Percentiles rank a stretch among this genome's conserved stretches.
These are phyloP conservation scores for Trichomalopsis sarcophagae DNA, from an alignment of 1,140 invertebrate species.

Conservation along the genomic window DNA sequence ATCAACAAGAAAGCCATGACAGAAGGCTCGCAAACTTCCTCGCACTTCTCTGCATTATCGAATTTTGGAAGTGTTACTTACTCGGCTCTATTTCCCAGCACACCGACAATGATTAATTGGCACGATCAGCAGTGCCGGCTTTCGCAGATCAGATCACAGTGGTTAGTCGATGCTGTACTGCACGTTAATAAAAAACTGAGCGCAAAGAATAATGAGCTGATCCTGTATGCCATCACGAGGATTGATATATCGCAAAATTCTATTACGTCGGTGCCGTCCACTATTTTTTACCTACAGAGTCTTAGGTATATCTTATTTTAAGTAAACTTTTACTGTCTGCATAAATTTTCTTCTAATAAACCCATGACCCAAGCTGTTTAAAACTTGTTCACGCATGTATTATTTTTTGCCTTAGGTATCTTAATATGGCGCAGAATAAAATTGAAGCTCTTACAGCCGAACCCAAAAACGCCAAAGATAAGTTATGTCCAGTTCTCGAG, in stretches of 20 bases:
- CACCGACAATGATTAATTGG: slow-evolving; percentile 96
- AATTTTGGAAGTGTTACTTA: slow-evolving; percentile 83
- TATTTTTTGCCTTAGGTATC: slow-evolving; percentile 22
- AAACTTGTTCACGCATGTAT: neutral
- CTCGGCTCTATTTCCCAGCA: slow-evolving; percentile 88
- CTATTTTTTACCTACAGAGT: slow-evolving; percentile 85
- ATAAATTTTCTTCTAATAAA: neutral
- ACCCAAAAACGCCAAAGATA: slow-evolving; percentile 76
- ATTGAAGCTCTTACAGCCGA: slow-evolving; percentile 65
- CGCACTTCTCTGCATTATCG: slow-evolving; percentile 75
- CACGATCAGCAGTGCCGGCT: slow-evolving; percentile 87
- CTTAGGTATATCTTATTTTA: slow-evolving; percentile 76
- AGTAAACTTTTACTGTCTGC: neutral
- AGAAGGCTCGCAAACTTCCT: slow-evolving; percentile 77
- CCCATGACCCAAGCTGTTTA: too few species aligned
- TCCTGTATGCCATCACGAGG: slow-evolving; percentile 92
- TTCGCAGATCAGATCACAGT: slow-evolving; percentile 83
- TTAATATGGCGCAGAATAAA: slow-evolving; percentile 86
- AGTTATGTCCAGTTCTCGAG: slow-evolving; percentile 85
- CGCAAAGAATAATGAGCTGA: slow-evolving; percentile 80
- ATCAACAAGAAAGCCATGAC: slow-evolving; percentile 91
- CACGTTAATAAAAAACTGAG: slow-evolving; percentile 90
- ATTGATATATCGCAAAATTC: slow-evolving; percentile 95
- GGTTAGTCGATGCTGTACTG: slow-evolving; percentile 89
- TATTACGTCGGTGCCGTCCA: slow-evolving; percentile 85